These are phyloP conservation scores for Heptranchias perlo DNA, from an alignment of 2,113 vertebrate species.

Conservation along the genomic window DNA sequence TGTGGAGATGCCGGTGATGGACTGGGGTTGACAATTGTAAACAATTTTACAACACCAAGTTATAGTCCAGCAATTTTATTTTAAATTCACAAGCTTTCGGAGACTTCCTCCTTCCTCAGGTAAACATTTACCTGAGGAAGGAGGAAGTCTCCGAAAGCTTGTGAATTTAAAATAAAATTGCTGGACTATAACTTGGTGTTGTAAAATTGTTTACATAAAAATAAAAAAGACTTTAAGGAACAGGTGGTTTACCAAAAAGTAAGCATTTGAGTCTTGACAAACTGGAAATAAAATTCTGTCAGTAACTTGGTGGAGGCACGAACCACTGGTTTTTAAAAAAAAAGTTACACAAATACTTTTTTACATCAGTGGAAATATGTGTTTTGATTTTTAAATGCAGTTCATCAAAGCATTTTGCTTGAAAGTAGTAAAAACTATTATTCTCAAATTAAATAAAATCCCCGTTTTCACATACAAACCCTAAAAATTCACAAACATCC, in stretches of 20 bases:
- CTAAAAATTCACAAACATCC: neutral
- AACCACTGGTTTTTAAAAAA: too few relatives aligned
- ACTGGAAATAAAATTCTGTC: neutral
- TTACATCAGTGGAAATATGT: neutral
- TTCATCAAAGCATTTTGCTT: neutral
- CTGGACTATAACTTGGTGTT: too few relatives aligned
- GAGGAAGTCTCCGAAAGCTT: too few relatives aligned
- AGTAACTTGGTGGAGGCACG: neutral
- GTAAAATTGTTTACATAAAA: too few relatives aligned
- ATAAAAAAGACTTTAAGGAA: neutral
- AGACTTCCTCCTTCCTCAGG: too few relatives aligned
- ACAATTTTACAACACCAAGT: too few relatives aligned
- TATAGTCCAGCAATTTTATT: too few relatives aligned
- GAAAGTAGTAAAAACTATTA: neutral
- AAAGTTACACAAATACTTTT: neutral
- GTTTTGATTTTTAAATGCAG: neutral
- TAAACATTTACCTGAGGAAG: too few relatives aligned
- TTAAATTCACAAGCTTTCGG: too few relatives aligned
- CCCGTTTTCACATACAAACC: neutral
- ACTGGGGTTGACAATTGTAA: too few relatives aligned
- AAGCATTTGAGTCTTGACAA: neutral
- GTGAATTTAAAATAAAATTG: too few relatives aligned
- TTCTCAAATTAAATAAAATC: neutral
- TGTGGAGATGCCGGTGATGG: too few relatives aligned
- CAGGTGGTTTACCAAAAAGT: neutral